phyloP scores from a whole-genome alignment of 1,140 invertebrate species.

The Drosophila paulistorum region DNA sequence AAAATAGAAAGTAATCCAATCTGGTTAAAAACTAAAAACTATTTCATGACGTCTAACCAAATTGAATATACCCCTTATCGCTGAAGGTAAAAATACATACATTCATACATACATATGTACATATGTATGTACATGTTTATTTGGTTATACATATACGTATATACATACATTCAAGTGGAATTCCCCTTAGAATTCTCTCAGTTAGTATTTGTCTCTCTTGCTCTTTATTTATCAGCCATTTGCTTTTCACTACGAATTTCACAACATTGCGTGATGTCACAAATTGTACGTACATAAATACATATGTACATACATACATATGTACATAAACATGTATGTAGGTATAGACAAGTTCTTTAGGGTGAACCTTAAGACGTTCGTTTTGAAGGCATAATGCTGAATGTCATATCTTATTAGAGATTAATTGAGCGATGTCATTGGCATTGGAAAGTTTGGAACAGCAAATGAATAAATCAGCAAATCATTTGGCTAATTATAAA shows the following conservation, averaged over 20 bases:
- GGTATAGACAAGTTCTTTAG: not conserved
- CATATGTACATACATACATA: too few species aligned
- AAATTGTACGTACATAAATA: not conserved
- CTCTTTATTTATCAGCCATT: constrained; percentile 10
- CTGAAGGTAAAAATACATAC: too few species aligned
- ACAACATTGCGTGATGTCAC: constrained; percentile 15
- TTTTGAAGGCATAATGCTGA: not conserved
- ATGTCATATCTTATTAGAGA: not conserved
- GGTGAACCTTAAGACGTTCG: constrained; percentile 5
- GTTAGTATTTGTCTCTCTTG: not conserved
- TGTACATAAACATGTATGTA: too few species aligned
- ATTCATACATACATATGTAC: too few species aligned
- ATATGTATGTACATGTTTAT: too few species aligned
- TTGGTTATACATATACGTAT: too few species aligned
- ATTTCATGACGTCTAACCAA: too few species aligned
- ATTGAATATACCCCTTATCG: too few species aligned
- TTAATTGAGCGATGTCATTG: constrained; percentile 11
- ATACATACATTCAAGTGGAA: too few species aligned
- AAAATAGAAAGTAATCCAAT: too few species aligned
- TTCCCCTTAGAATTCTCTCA: too few species aligned
- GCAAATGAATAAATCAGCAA: constrained; percentile 5
- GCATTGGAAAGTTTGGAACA: constrained; percentile 15
- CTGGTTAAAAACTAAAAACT: too few species aligned
- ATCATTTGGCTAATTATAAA: constrained; percentile 32
- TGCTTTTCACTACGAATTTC: constrained; percentile 10